Evolutionary conservation across 2,888 invertebrate species (phyloP).

Genomic region (Campoplex nolae): DNA sequence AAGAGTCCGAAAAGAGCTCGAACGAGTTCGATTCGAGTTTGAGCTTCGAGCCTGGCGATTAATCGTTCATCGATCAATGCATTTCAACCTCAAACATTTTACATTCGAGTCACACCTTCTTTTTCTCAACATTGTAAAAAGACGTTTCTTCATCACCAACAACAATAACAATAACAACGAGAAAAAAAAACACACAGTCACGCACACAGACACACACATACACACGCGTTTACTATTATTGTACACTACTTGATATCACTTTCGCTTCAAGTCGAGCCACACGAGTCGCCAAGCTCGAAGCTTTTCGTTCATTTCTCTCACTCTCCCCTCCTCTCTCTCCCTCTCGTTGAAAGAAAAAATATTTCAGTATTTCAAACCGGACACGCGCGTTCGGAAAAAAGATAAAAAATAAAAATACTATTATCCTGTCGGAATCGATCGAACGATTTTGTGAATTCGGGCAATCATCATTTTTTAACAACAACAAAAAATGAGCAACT

Average conservation of each 20-base stretch:
- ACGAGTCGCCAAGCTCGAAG: constrained; percentile 62
- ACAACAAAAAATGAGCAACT: constrained; percentile 21
- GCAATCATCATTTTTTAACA: constrained; percentile 29
- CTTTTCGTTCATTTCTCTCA: constrained; percentile 22
- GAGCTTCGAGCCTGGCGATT: constrained; percentile 61
- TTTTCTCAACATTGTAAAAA: neutral
- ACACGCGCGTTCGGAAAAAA: constrained; percentile 23
- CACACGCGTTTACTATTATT: constrained; percentile 35
- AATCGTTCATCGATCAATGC: constrained; percentile 64
- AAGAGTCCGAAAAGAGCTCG: neutral
- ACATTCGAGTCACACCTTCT: neutral
- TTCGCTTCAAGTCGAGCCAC: constrained; percentile 59
- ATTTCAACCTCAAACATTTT: constrained; percentile 13
- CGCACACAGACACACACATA: constrained; percentile 5
- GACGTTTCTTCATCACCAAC: constrained; percentile 18
- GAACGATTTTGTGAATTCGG: constrained; percentile 43
- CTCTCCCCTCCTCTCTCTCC: constrained; percentile 3
- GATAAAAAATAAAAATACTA: constrained; percentile 37
- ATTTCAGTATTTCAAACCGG: constrained; percentile 20
- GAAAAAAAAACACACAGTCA: neutral
- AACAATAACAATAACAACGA: constrained; percentile 11
- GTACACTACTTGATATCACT: constrained; percentile 61
- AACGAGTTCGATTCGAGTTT: constrained; percentile 1
- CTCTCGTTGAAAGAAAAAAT: neutral
- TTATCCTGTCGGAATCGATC: constrained; percentile 31